Evolutionary conservation across 2,888 invertebrate species (phyloP).

Genomic region (Nipponacmea schrenckii): DNA sequence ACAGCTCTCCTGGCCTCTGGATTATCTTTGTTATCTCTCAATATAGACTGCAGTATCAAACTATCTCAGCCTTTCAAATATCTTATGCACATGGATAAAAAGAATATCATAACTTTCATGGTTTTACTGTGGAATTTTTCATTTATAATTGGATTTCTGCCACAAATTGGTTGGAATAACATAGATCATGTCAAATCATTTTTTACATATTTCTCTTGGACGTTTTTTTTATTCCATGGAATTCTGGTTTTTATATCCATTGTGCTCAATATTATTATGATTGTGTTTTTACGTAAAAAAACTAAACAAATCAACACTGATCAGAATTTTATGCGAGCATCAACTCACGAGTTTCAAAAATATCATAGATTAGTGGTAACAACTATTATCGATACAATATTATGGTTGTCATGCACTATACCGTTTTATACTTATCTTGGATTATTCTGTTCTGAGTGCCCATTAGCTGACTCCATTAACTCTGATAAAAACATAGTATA

Average conservation of each 20-base stretch:
- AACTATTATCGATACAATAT: conserved; percentile 39
- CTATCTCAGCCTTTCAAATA: conserved; percentile 43
- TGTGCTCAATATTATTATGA: conserved; percentile 32
- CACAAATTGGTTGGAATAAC: conserved; percentile 51
- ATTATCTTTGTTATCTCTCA: conserved; percentile 47
- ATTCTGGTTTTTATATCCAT: conserved; percentile 37
- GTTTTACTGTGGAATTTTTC: conserved; percentile 57
- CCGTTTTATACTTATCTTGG: conserved; percentile 45
- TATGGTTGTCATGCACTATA: conserved; percentile 44
- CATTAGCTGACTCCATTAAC: conserved; percentile 14
- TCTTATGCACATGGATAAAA: conserved; percentile 47
- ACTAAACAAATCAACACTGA: conserved; percentile 14
- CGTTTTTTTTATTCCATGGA: conserved; percentile 41
- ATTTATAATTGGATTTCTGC: conserved; percentile 59
- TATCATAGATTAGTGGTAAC: conserved; percentile 41
- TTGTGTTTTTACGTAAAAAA: conserved; percentile 24
- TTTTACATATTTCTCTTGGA: conserved; percentile 42
- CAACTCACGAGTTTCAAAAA: conserved; percentile 40
- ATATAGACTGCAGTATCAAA: conserved; percentile 49
- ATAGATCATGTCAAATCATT: conserved; percentile 34
- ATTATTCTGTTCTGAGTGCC: conserved; percentile 35
- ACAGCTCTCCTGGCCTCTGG: conserved; percentile 49
- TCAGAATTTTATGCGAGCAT: conserved; percentile 15
- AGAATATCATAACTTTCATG: conserved; percentile 49
- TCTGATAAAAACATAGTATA: conserved; percentile 39